Percentiles rank a stretch among this genome's conserved stretches.
phyloP scores from a whole-genome alignment of 2,888 invertebrate species.

The Zygogramma bicolorata region DNA sequence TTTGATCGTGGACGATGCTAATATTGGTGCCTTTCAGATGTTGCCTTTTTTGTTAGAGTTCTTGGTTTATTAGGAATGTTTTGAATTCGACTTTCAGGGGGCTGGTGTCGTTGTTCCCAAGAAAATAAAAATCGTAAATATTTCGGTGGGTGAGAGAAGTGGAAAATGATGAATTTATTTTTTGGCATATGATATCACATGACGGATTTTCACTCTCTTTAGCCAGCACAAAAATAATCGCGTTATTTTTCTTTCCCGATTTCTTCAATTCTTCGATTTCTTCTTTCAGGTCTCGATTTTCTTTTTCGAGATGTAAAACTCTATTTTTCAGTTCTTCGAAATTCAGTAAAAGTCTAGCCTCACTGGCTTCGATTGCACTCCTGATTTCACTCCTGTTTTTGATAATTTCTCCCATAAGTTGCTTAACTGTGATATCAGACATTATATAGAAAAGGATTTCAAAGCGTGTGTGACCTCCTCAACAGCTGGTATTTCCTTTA shows the following conservation, averaged over 20 bases:
- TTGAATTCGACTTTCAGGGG: background rate
- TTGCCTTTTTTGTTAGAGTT: background rate
- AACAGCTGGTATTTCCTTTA: too few relatives aligned
- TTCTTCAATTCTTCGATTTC: slow-evolving; percentile 9
- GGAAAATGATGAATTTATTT: background rate
- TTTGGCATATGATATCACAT: slow-evolving; percentile 6
- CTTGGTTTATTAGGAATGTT: background rate
- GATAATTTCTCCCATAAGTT: too few relatives aligned
- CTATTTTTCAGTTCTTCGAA: too few relatives aligned
- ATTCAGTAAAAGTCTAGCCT: too few relatives aligned
- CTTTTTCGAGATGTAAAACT: too few relatives aligned
- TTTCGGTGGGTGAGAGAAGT: background rate
- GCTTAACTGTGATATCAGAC: too few relatives aligned
- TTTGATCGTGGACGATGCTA: background rate
- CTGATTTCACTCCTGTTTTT: too few relatives aligned
- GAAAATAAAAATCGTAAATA: slow-evolving; percentile 4
- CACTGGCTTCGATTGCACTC: too few relatives aligned
- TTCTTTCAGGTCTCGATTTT: slow-evolving; percentile 5
- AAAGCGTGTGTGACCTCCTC: too few relatives aligned
- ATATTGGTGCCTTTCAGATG: background rate
- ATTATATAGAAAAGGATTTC: too few relatives aligned
- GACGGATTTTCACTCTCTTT: slow-evolving; percentile 5
- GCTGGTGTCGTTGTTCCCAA: background rate
- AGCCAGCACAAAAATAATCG: background rate
- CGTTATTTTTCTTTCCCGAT: slow-evolving; percentile 6